Conservation (phyloP, 2,113 vertebrate genomes). For the Capreolus pygargus region DNA sequence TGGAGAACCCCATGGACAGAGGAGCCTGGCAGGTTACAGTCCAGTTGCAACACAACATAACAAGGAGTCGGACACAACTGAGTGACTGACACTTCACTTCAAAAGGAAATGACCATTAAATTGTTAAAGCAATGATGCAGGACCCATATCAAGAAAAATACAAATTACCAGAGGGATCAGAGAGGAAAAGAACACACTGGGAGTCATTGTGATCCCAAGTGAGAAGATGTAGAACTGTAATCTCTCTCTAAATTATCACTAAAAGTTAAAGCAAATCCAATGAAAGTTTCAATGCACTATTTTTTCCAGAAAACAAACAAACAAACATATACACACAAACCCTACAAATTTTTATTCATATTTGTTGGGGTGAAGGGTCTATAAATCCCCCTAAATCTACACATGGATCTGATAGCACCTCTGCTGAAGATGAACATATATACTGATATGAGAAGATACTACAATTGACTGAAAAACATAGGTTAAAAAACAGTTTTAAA, state of each 20-base stretch:
- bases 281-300: neutral
- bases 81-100: neutral
- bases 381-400: neutral
- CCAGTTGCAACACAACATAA: neutral
- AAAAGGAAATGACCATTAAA: neutral
- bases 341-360: neutral
- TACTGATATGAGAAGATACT: neutral
- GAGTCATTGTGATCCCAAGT: neutral
- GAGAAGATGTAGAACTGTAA: neutral
- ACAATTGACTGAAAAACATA: neutral
- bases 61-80: neutral
- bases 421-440: neutral
- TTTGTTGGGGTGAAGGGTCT: neutral
- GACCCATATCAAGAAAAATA: neutral
- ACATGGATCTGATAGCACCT: fast-evolving
- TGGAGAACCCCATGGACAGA: neutral
- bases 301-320: neutral
- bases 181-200: neutral
- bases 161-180: neutral
- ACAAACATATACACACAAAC: neutral
- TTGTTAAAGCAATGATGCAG: neutral
- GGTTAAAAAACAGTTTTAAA: neutral
- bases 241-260: neutral
- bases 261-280: neutral
- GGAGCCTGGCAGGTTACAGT: neutral